These are phyloP conservation scores for Drosophila tanythrix DNA, from an alignment of 2,888 invertebrate species.

Conservation along the genomic window DNA sequence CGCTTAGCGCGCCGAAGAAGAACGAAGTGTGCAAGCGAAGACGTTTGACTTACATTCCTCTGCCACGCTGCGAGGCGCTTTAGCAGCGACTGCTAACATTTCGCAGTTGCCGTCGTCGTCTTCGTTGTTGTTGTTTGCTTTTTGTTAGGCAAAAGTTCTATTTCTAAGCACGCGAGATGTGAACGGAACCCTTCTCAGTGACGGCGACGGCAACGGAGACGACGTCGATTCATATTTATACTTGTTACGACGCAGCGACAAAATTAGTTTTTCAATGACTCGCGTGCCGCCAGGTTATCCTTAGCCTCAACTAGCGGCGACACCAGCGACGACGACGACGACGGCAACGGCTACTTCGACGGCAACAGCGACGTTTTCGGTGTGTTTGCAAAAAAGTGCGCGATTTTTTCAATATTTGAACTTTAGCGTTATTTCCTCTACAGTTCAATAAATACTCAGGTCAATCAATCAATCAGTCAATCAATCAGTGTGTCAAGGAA, in stretches of 20 bases:
- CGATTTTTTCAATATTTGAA: background rate
- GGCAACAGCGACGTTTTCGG: background rate
- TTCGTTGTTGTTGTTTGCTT: slow-evolving; percentile 18
- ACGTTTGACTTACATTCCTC: slow-evolving; percentile 75
- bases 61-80: slow-evolving; percentile 40
- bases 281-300: slow-evolving; percentile 79
- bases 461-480: background rate
- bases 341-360: background rate
- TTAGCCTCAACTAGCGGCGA: slow-evolving; percentile 35
- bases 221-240: slow-evolving; percentile 81
- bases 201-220: slow-evolving; percentile 26
- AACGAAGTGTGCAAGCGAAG: slow-evolving; percentile 53
- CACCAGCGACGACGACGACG: background rate
- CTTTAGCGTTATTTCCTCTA: background rate
- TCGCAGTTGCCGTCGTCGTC: slow-evolving; percentile 5
- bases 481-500: background rate
- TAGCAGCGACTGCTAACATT: slow-evolving; percentile 25
- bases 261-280: slow-evolving; percentile 84
- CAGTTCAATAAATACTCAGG: background rate
- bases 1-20: slow-evolving; percentile 57
- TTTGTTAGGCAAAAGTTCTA: slow-evolving; percentile 73
- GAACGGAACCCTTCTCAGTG: slow-evolving; percentile 61
- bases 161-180: slow-evolving; percentile 73
- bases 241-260: slow-evolving; percentile 77
- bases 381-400: background rate